These are phyloP conservation scores for Dipodomys ordii DNA, from an alignment of 2,113 vertebrate genomes.

Conservation along the genomic window DNA sequence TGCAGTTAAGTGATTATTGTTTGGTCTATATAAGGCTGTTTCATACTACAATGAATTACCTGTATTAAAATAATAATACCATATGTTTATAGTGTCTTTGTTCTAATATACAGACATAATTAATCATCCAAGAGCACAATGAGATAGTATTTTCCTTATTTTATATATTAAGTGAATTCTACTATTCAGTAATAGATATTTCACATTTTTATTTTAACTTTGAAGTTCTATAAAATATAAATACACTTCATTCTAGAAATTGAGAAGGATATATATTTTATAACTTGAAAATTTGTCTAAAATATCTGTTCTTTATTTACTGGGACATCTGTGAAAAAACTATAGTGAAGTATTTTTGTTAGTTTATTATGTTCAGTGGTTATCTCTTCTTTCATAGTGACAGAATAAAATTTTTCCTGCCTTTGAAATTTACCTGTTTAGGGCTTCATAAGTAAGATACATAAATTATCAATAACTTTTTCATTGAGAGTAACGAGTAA, in stretches of 20 bases:
- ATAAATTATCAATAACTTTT: conserved; percentile 38
- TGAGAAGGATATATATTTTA: conserved; percentile 33
- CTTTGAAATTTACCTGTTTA: conserved; percentile 37
- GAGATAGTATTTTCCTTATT: conserved; percentile 64
- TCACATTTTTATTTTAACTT: conserved; percentile 7
- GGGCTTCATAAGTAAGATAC: conserved; percentile 34
- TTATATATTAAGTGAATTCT: conserved; percentile 70
- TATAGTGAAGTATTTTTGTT: conserved; percentile 43
- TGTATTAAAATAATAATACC: conserved; percentile 77
- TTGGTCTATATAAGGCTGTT: conserved; percentile 69
- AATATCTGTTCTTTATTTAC: conserved; percentile 48
- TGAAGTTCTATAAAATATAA: conserved; percentile 53
- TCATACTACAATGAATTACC: conserved; percentile 74
- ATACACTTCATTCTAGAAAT: conserved; percentile 27
- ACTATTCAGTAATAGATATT: conserved; percentile 49
- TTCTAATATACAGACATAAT: conserved; percentile 77
- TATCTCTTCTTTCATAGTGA: conserved; percentile 59
- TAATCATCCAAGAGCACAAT: conserved; percentile 76
- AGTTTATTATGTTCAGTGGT: conserved; percentile 31
- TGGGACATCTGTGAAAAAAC: conserved; percentile 32
- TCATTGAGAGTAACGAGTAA: conserved; percentile 61
- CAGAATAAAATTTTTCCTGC: conserved; percentile 31
- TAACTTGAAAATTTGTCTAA: conserved; percentile 41
- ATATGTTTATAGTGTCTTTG: conserved; percentile 73
- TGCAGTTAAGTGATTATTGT: conserved; percentile 77